phyloP scores from a whole-genome alignment of 2,113 vertebrate genomes.

The Odocoileus hemionus region DNA sequence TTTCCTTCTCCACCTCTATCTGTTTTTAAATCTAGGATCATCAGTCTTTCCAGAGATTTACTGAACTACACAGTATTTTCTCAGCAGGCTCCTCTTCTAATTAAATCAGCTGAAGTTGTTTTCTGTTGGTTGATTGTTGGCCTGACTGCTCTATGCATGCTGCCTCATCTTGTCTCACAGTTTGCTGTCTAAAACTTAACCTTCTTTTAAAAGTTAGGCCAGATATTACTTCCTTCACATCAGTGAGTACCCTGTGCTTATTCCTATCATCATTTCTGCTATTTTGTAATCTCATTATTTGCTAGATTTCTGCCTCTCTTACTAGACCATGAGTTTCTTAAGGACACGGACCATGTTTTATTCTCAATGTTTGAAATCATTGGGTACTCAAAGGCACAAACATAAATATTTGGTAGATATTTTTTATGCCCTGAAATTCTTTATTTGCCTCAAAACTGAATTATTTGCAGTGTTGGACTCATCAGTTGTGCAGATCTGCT shows the following conservation, averaged over 20 bases:
- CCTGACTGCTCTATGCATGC: neutral
- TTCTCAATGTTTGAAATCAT: neutral
- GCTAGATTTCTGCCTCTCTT: neutral
- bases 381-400: neutral
- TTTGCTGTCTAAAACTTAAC: neutral
- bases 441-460: neutral
- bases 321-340: neutral
- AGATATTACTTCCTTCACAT: neutral
- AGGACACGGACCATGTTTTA: neutral
- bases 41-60: neutral
- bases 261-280: neutral
- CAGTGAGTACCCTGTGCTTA: neutral
- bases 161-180: neutral
- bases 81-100: neutral
- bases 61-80: neutral
- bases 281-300: neutral
- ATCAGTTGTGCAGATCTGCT: neutral
- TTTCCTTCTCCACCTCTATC: neutral
- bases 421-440: constrained; percentile 5
- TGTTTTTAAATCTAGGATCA: neutral
- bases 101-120: neutral
- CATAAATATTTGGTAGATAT: neutral
- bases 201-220: neutral
- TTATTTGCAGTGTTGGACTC: neutral
- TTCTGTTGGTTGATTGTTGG: neutral